Evolutionary conservation across 2,888 invertebrate genomes (phyloP).

Genomic region (Ectemnius cavifrons): DNA sequence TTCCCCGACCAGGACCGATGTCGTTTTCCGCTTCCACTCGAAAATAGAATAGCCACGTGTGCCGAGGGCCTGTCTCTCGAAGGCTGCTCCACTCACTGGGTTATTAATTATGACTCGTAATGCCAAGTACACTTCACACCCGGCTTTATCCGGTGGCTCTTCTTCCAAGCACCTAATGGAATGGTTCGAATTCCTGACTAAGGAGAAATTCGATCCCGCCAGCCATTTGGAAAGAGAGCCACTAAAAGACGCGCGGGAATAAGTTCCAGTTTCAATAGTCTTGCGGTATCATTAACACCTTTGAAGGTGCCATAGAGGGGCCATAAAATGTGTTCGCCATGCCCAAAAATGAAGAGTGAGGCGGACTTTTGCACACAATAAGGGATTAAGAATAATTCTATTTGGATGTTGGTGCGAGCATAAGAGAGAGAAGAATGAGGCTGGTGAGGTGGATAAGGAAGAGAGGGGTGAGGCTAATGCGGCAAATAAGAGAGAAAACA

Average conservation of each 20-base stretch:
- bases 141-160: conserved; percentile 33
- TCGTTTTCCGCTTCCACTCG: conserved; percentile 59
- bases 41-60: conserved; percentile 30
- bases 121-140: conserved; percentile 44
- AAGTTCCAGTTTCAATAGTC: conserved; percentile 8
- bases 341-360: not conserved
- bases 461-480: conserved; percentile 58
- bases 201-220: conserved; percentile 23
- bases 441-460: conserved; percentile 27
- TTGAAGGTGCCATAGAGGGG: conserved; percentile 4
- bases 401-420: conserved; percentile 26
- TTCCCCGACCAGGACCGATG: not conserved
- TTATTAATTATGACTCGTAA: conserved; percentile 54
- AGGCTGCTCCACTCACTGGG: conserved; percentile 36
- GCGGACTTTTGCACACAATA: conserved; percentile 12
- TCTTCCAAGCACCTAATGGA: conserved; percentile 4
- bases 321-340: too few species aligned
- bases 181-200: not conserved
- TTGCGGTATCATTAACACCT: conserved; percentile 7
- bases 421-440: conserved; percentile 4
- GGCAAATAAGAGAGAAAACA: conserved; percentile 62
- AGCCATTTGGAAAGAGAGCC: too few species aligned
- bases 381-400: conserved; percentile 49
- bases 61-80: conserved; percentile 25
- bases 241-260: too few species aligned